phyloP scores from a whole-genome alignment of 2,888 invertebrate genomes.

The Ectemnius continuus region DNA sequence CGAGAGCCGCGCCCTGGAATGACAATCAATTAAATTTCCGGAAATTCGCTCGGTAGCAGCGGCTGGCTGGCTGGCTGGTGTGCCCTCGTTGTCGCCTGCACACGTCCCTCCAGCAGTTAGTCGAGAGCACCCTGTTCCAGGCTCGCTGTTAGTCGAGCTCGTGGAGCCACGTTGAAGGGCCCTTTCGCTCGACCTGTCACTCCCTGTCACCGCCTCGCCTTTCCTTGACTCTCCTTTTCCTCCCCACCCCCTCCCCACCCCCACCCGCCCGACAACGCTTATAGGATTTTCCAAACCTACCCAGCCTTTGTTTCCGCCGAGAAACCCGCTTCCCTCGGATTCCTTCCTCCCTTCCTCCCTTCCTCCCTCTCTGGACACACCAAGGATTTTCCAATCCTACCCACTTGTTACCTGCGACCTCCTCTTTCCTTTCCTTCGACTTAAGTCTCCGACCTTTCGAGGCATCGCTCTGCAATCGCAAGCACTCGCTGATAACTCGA shows the following conservation, averaged over 20 bases:
- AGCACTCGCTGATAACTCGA: no score
- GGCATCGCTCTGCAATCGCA: no score
- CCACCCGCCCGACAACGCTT: conserved; percentile 10
- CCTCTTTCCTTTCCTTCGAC: not conserved
- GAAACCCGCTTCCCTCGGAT: not conserved
- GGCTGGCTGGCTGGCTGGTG: conserved; percentile 12
- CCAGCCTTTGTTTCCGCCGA: not conserved
- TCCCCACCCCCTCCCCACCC: not conserved
- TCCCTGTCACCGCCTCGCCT: conserved; percentile 18
- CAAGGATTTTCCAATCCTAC: no score
- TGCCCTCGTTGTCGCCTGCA: conserved; percentile 4
- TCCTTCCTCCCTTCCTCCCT: not conserved
- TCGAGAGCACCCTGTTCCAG: not conserved
- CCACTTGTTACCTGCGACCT: not conserved
- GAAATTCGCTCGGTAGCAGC: conserved; percentile 40
- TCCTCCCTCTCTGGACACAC: not conserved
- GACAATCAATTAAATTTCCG: conserved; percentile 61
- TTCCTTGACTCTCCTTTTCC: conserved; percentile 22
- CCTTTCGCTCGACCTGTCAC: conserved; percentile 11
- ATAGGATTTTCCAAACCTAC: not conserved
- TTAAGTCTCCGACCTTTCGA: not conserved
- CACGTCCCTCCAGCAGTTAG: not conserved
- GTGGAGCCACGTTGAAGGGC: conserved; percentile 1
- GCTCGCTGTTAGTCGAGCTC: no score
- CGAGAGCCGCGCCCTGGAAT: conserved; percentile 44